Evolutionary conservation across 2,888 invertebrate genomes (phyloP), one percentile per base, ranked within the genome.

Genomic region (Aporophyla nigra): DNA sequence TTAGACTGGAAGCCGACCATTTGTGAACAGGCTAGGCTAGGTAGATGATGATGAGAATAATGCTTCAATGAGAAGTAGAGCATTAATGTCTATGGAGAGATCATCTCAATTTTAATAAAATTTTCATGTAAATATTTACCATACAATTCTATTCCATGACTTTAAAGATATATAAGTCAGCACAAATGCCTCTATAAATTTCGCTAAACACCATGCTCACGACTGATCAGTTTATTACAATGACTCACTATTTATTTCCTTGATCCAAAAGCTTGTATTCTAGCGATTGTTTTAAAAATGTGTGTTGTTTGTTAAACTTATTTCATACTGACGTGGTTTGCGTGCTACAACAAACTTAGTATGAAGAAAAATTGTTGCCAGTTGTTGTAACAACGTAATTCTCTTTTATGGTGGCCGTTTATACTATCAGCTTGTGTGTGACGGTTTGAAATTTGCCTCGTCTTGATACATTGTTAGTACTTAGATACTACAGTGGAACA

Each of bases 331-430:
- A 80, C 84, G 78, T 84, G 84, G 91, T 88, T 93, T 82, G 93
- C 93, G 93, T 93, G 93, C 81, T 90, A 72, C 86, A 88, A 88
- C 87, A 86, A 90, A 89, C 88, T 89, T 87, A 88, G 88, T 91
- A 86, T 86, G 86, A 87, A 90, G 89, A 93, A 94, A 93, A 92
- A 92, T 92, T 88, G 92, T 92, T 89, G 92, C 88, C 90, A 91
- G 92, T 91, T 90, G 90, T 90, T 91, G 87, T 90, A 92, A 93
- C 93, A 92, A 91, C 91, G 91, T 93, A 93, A 93, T 94, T 92
- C 90, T 89, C 79, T 89, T 93, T 93, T 93, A 94, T 92, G 89
- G 88, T 87, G 85, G 89, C 89, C 90, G 90, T 91, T 92, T 92
- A 91, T 90, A 87, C 85, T 89, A 92, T 91, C 91, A 91, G 90